Percentiles rank a stretch among this genome's conserved stretches.
phyloP scores from a whole-genome alignment of 2,888 invertebrate genomes.

The Hymenopus coronatus region DNA sequence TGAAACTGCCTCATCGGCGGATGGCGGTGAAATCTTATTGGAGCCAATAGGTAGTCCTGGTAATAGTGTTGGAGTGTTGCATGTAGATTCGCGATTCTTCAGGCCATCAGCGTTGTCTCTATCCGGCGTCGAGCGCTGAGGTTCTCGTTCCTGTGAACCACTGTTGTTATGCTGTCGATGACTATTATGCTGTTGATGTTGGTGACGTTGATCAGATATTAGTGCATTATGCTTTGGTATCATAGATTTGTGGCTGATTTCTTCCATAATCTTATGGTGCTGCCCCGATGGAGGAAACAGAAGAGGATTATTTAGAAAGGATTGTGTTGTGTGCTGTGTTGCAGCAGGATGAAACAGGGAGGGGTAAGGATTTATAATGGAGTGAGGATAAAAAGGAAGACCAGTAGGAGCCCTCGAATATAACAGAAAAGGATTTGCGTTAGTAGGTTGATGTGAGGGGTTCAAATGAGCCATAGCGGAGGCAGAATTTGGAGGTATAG shows the following conservation, averaged over 20 bases:
- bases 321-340: slow-evolving; percentile 44
- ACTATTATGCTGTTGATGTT: neutral
- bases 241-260: slow-evolving; percentile 43
- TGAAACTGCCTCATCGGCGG: slow-evolving; percentile 63
- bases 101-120: neutral
- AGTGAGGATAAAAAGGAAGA: slow-evolving; percentile 46
- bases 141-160: slow-evolving; percentile 6
- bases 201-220: neutral
- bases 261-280: slow-evolving; percentile 42
- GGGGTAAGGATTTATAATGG: slow-evolving; percentile 50
- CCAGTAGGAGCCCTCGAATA: slow-evolving; percentile 59
- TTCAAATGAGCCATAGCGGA: slow-evolving; percentile 16
- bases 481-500: neutral
- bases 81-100: neutral
- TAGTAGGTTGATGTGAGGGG: slow-evolving; percentile 35
- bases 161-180: neutral
- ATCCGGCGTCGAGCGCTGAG: neutral
- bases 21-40: slow-evolving; percentile 63
- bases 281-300: slow-evolving; percentile 49
- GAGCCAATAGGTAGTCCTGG: slow-evolving; percentile 4
- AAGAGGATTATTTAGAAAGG: slow-evolving; percentile 60
- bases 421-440: slow-evolving; percentile 60
- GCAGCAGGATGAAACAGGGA: slow-evolving; percentile 36
- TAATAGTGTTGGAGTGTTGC: neutral
- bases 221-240: neutral